These are phyloP conservation scores for Prenolepis imparis DNA, from an alignment of 2,888 invertebrate species.

Conservation along the genomic window DNA sequence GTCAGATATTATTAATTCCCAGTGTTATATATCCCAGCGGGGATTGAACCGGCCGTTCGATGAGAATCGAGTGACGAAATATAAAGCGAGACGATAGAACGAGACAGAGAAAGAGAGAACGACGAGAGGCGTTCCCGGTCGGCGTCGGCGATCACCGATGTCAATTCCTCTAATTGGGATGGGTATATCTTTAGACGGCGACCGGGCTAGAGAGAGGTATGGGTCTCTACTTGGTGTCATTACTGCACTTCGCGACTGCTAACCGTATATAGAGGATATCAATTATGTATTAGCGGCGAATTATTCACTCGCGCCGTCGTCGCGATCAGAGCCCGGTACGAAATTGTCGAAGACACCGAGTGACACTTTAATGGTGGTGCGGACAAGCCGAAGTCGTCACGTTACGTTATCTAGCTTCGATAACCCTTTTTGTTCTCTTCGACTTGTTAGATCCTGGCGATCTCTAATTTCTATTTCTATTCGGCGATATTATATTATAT, in stretches of 20 bases:
- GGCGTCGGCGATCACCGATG: constrained; percentile 48
- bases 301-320: constrained; percentile 76
- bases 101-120: not conserved
- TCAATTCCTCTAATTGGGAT: constrained; percentile 64
- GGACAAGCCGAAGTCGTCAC: constrained; percentile 70
- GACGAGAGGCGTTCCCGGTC: constrained; percentile 30
- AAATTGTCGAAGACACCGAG: constrained; percentile 63
- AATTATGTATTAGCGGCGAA: constrained; percentile 72
- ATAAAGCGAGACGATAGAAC: constrained; percentile 38
- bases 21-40: constrained; percentile 27
- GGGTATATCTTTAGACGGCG: constrained; percentile 62
- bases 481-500: not conserved
- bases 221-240: constrained; percentile 51
- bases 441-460: not conserved
- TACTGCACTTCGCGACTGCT: constrained; percentile 54
- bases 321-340: constrained; percentile 69
- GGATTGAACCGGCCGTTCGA: constrained; percentile 51
- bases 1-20: constrained; percentile 64
- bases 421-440: constrained; percentile 50
- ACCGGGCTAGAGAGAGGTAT: constrained; percentile 36
- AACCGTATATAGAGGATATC: constrained; percentile 69
- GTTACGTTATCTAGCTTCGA: constrained; percentile 51
- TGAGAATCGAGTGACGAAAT: constrained; percentile 62
- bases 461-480: constrained; percentile 39
- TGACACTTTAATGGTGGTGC: constrained; percentile 73